Conservation (phyloP, 2,113 vertebrate genomes). For the Cichladusa arquata region DNA sequence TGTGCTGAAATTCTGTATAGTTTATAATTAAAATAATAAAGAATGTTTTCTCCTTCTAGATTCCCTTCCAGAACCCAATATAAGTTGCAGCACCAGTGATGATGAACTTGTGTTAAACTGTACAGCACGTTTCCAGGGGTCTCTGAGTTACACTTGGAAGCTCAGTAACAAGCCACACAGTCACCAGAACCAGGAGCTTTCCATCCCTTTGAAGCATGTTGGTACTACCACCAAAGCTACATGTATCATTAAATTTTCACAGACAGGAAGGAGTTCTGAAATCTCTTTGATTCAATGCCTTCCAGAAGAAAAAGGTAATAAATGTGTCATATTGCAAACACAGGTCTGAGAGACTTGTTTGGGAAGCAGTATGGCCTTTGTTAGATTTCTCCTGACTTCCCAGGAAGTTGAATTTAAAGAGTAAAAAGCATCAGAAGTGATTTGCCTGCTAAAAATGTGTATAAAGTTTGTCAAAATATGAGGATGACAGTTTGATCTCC, state of each 20-base stretch:
- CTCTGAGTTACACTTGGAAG: not conserved
- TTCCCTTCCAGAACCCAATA: not conserved
- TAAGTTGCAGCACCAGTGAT: not conserved
- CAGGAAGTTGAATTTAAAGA: not conserved
- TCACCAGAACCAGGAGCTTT: not conserved
- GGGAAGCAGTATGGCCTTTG: not conserved
- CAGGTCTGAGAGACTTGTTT: not conserved
- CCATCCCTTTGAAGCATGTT: not conserved
- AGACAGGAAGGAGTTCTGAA: not conserved
- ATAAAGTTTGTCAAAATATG: not conserved
- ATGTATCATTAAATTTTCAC: not conserved
- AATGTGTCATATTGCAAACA: not conserved
- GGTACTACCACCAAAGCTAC: not conserved
- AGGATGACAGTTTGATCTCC: not conserved
- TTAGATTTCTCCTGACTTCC: not conserved
- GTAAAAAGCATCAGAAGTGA: not conserved
- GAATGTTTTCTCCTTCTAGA: constrained; percentile 18
- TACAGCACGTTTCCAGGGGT: not conserved
- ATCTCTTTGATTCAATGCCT: not conserved
- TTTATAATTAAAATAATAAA: not conserved
- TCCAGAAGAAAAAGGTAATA: not conserved
- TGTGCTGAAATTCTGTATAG: not conserved
- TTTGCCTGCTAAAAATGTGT: not conserved
- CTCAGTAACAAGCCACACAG: accelerated
- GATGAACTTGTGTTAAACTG: not conserved